Evolutionary conservation across 2,113 vertebrate species (phyloP).

Genomic region (Xenopus laevis): DNA sequence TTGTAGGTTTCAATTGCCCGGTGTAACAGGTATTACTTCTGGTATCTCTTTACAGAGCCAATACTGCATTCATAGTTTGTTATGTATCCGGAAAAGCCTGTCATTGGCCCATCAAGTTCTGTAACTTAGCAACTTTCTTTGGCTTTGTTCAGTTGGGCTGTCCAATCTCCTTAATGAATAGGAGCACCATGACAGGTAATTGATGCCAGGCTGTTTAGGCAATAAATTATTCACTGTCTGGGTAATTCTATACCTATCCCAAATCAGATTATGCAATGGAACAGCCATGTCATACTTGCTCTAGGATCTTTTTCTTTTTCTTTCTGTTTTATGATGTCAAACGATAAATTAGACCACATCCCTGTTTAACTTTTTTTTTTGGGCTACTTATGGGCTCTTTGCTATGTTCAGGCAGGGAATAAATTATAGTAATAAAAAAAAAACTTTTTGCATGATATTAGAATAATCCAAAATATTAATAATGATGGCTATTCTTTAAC

Average conservation of each 20-base stretch:
- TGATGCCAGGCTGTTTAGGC: conserved; percentile 83
- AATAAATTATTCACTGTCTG: conserved; percentile 93
- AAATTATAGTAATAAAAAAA: background rate
- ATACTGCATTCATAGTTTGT: conserved; percentile 20
- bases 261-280: conserved; percentile 80
- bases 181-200: conserved; percentile 87
- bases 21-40: background rate
- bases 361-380: conserved; percentile 15
- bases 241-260: conserved; percentile 80
- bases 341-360: conserved; percentile 25
- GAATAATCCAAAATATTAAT: no score
- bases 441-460: background rate
- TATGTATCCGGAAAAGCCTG: conserved; percentile 15
- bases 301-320: conserved; percentile 35
- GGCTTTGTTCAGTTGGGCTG: conserved; percentile 63
- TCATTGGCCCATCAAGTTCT: conserved; percentile 50
- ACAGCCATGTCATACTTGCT: conserved; percentile 60
- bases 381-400: background rate
- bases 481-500: no score
- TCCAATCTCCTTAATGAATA: conserved; percentile 97
- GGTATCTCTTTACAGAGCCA: conserved; percentile 30
- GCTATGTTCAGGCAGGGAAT: background rate
- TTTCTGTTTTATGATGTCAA: conserved; percentile 47
- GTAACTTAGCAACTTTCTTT: conserved; percentile 71
- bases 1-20: background rate